Percentiles rank a stretch among this genome's conserved stretches.
These are phyloP conservation scores for Varanus salvator DNA, from an alignment of 2,113 vertebrate species.

Conservation along the genomic window DNA sequence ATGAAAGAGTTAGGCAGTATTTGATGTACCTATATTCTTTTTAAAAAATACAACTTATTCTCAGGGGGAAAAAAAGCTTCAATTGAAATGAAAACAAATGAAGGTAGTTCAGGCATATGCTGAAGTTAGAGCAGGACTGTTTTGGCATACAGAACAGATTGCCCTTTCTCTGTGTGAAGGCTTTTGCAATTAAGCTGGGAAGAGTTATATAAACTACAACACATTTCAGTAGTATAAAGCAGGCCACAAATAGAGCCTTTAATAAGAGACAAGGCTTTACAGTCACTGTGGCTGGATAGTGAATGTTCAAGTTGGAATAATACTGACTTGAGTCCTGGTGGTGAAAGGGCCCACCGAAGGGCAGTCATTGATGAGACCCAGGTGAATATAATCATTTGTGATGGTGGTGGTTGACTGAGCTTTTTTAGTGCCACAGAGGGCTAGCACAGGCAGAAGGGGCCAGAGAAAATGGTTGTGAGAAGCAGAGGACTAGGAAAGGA, in stretches of 20 bases:
- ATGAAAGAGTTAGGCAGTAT: not conserved
- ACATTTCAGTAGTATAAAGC: conserved; percentile 15
- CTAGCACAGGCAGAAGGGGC: not conserved
- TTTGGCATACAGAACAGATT: conserved; percentile 39
- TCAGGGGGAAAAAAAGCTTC: not conserved
- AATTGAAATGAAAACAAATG: conserved; percentile 4
- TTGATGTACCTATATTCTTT: conserved; percentile 28
- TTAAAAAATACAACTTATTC: conserved; percentile 22
- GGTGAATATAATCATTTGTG: not conserved
- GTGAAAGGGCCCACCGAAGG: conserved; percentile 6
- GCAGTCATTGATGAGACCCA: not conserved
- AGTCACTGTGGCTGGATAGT: not conserved
- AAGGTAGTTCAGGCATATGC: conserved; percentile 13
- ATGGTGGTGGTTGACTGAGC: not conserved
- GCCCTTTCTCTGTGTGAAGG: conserved; percentile 33
- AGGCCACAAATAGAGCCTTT: conserved; percentile 36
- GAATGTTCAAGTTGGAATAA: not conserved
- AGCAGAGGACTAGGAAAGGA: not conserved
- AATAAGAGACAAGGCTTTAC: conserved; percentile 12
- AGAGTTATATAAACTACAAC: conserved; percentile 19
- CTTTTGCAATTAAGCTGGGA: conserved; percentile 31
- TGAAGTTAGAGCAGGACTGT: not conserved
- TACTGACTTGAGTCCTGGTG: not conserved
- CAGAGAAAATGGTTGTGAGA: not conserved
- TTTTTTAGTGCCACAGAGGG: not conserved